Base-by-base conservation (phyloP, 2,797 vertebrate genomes). In the Hypotaenidia okinawae region DNA sequence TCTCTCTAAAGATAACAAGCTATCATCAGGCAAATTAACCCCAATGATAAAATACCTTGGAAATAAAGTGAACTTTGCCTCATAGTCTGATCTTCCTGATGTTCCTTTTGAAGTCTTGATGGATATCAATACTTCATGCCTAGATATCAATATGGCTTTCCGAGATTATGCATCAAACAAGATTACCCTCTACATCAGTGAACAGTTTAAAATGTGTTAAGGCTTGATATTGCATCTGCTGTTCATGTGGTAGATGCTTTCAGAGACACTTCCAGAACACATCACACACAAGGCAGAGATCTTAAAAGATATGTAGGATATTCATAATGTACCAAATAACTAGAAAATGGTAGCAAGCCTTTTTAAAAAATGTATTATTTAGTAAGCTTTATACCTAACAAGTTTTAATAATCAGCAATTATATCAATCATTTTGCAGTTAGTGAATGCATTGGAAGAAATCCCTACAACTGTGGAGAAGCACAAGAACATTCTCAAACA, bases 131-230 rank as follows among this genome's bases (percentile, higher is more conserved):
- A 85, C 24, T 87, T 92, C 25, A 51, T 89, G 55, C 57, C 64
- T 61, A 77, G 35, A 92, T 75, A 83, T 96, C 96, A 93, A 95
- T 93, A 95, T 51, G 92, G 83, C 87, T 93, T 95, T 90, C 59
- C 87, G 68, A 91, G 61, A 89, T 61, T 92, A 58, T 39, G 37
- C 49, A 83, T 61, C 89, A 70, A 75, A 77, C 27, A 93, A 51
- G 83, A 39, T 92, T 84, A 92, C 91, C 82, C 58, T 87, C 43
- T 86, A 43, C 47, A 81, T 68, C 75, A 87, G 30, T 2, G 14
- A 87, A 74, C 10, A 80, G 35, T 83, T 90, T 61, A 70, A 92
- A 93, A 84, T 84, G 63, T 95, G 90, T 90, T 84, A 51, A 90
- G 27, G 17, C 47, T 66, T 90, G 77, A 95, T 95, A 86, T 47